Conservation (phyloP, 2,113 vertebrate species). For the Tragelaphus strepsiceros region DNA sequence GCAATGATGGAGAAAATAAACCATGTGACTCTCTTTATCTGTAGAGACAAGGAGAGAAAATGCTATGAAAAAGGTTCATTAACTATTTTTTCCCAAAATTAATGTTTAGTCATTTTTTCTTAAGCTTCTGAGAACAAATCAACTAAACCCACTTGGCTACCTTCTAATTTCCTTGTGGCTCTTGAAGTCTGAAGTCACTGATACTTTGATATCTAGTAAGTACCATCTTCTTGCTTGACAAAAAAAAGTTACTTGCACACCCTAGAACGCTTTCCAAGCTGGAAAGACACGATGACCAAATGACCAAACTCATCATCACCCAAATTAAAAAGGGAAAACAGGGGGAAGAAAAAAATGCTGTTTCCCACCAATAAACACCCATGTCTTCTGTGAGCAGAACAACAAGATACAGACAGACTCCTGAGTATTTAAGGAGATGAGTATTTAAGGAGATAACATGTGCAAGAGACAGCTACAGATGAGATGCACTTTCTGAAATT, state of each 20-base stretch:
- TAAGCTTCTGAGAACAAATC: background rate
- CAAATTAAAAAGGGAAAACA: background rate
- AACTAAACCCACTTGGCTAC: background rate
- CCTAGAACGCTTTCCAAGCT: background rate
- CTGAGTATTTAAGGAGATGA: background rate
- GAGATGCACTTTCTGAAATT: background rate
- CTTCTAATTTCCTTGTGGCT: background rate
- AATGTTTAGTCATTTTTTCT: background rate
- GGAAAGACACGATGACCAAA: background rate
- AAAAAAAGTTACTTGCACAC: background rate
- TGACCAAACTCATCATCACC: background rate
- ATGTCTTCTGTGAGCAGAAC: background rate
- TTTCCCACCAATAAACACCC: background rate
- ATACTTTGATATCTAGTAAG: background rate
- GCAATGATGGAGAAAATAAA: background rate
- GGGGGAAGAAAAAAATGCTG: background rate
- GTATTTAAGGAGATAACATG: background rate
- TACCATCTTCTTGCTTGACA: background rate
- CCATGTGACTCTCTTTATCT: background rate
- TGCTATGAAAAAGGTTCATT: background rate
- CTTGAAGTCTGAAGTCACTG: background rate
- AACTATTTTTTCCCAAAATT: background rate
- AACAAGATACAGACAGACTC: background rate
- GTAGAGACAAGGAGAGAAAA: background rate
- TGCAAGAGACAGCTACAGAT: accelerated